A percentile compares a stretch with the other conserved stretches of the same genome.
phyloP scores from a whole-genome alignment of 1,140 invertebrate species.

The Chionoecetes opilio region DNA sequence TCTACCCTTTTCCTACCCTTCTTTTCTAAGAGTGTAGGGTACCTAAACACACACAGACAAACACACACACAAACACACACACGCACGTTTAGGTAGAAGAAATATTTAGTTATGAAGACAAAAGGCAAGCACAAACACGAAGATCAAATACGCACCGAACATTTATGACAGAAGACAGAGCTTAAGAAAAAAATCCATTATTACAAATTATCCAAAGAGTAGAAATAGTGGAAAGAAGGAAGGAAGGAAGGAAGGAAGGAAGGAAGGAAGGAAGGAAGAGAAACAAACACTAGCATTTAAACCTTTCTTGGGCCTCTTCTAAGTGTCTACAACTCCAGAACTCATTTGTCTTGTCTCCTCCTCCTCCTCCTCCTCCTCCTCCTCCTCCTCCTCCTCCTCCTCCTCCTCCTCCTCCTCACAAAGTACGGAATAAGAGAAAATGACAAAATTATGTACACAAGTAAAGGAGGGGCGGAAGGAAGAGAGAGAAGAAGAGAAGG shows the following conservation, averaged over 20 bases:
- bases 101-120: no score
- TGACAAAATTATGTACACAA: not conserved
- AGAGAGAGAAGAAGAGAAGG: not conserved
- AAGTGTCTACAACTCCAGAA: not conserved
- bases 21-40: no score
- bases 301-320: not conserved
- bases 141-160: no score
- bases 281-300: no score
- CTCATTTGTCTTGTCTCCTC: not conserved
- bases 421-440: no score
- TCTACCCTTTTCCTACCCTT: no score
- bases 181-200: no score
- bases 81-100: no score
- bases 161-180: no score
- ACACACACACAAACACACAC: no score
- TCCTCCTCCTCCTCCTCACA: not conserved
- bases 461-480: not conserved
- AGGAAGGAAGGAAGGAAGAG: not conserved
- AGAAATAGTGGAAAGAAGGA: not conserved
- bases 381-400: not conserved
- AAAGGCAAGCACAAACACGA: no score
- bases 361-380: not conserved
- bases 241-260: conserved; percentile 24
- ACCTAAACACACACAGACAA: no score
- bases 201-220: not conserved